Conservation (phyloP, 2,888 invertebrate species). For the Sthenelais limicola region DNA sequence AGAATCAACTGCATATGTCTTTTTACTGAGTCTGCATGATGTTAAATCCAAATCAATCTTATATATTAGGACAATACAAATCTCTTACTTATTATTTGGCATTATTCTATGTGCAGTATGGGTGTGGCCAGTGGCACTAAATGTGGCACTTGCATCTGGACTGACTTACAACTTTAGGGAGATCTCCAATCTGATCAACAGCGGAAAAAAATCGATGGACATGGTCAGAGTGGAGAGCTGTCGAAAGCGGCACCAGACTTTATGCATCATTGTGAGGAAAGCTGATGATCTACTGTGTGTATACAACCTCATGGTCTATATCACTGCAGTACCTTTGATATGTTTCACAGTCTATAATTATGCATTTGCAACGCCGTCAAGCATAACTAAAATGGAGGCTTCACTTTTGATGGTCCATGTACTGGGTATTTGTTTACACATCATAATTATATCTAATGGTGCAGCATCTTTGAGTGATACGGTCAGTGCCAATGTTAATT, state of each 20-base stretch:
- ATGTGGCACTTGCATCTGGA: slow-evolving; percentile 8
- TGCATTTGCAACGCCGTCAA: slow-evolving; percentile 26
- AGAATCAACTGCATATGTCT: slow-evolving; percentile 7
- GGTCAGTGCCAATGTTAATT: slow-evolving; percentile 3
- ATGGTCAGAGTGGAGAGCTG: slow-evolving; percentile 10
- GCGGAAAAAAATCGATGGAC: background rate
- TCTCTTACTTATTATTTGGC: slow-evolving; percentile 10
- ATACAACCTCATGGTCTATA: slow-evolving; percentile 38
- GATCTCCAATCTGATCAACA: slow-evolving; percentile 2
- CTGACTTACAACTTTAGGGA: slow-evolving; percentile 9
- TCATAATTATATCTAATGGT: slow-evolving; percentile 24
- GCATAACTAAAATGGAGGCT: background rate
- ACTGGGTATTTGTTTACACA: slow-evolving; percentile 13
- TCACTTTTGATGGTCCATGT: slow-evolving; percentile 23
- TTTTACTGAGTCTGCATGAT: slow-evolving; percentile 6
- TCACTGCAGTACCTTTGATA: slow-evolving; percentile 33
- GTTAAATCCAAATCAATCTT: background rate
- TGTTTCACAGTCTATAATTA: slow-evolving; percentile 41
- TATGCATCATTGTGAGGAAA: slow-evolving; percentile 26
- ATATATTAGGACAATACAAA: slow-evolving; percentile 6
- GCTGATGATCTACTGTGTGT: slow-evolving; percentile 27
- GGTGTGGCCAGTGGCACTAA: slow-evolving; percentile 12
- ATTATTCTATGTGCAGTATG: slow-evolving; percentile 1
- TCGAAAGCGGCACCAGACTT: slow-evolving; percentile 28
- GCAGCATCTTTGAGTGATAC: slow-evolving; percentile 15